Evolutionary conservation across 2,797 vertebrate species (phyloP), one percentile per base, ranked within the genome.

Genomic region (Artibeus lituratus): DNA sequence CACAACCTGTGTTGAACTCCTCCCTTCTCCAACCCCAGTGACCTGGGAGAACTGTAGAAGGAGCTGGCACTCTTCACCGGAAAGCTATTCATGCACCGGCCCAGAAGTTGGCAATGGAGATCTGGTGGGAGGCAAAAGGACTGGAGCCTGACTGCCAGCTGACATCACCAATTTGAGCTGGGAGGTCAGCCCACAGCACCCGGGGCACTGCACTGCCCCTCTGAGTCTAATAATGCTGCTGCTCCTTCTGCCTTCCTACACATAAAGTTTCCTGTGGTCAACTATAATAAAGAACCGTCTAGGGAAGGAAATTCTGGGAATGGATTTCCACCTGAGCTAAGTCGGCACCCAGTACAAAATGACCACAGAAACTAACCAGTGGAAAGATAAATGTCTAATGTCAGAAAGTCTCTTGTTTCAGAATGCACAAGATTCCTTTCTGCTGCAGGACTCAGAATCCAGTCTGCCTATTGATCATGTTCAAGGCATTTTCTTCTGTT

Each of bases 291-390:
- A 85, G 65, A 76, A 16, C 15, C 10, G 15, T 72, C 51, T 47
- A 88, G 37, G 8, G 53, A 81, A 86, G 78, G 42, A 35, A 65
- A 78, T 92, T 81, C 57, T 84, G 42, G 57, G 53, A 87, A 82
- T 59, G 47, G 15, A 10, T 74, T 74, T 86, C 10, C 69, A 59
- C 76, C 7, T 4, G 10, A 53, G 39, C 32, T 82, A 82, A 85
- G n/a, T n/a, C 51, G 53, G 39, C 1, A 21, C 24, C 26, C 44
- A 22, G 5, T 53, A 69, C 14, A 89, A 95, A 77, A 62, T 44
- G 32, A 70, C 10, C n/a, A 39, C 1, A 44, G 78, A 91, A 91
- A 70, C 53, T 90, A 67, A 51, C 39, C 77, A 80, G 8, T 49
- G 59, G 35, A 67, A 67, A 81, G 57, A 78, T 47, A 51, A 67